Evolutionary conservation across 2,888 invertebrate genomes (phyloP).

Genomic region (Myopa testacea): DNA sequence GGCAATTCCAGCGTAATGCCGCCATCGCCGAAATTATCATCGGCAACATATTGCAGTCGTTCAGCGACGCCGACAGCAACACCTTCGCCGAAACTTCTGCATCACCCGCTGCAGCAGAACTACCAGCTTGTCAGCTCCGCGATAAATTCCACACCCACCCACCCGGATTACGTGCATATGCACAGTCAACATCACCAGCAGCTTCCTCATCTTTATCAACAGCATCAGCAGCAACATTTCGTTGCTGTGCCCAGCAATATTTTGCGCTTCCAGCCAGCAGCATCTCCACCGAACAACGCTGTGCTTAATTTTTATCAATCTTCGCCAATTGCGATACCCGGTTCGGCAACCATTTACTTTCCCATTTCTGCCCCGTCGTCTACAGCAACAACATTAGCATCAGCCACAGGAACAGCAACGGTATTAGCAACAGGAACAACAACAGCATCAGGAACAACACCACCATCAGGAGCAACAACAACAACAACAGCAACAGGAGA

Average conservation of each 20-base stretch:
- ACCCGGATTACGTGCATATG: conserved; percentile 41
- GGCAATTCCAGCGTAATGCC: conserved; percentile 35
- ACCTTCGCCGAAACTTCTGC: conserved; percentile 46
- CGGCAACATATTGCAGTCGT: conserved; percentile 41
- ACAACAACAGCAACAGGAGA: conserved; percentile 40
- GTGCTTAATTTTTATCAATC: conserved; percentile 58
- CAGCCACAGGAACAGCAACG: conserved; percentile 42
- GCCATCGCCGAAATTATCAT: conserved; percentile 36
- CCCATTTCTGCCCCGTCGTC: conserved; percentile 59
- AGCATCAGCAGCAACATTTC: conserved; percentile 54
- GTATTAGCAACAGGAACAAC: conserved; percentile 38
- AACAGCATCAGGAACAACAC: conserved; percentile 47
- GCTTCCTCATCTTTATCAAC: conserved; percentile 30
- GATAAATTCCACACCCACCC: conserved; percentile 50
- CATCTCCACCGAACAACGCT: conserved; percentile 43
- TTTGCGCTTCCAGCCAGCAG: conserved; percentile 57
- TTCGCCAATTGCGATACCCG: conserved; percentile 53
- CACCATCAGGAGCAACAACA: conserved; percentile 42
- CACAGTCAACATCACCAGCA: conserved; percentile 44
- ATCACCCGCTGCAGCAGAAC: conserved; percentile 51
- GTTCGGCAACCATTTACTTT: conserved; percentile 66
- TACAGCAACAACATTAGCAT: too few species aligned
- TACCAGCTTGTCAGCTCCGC: conserved; percentile 49
- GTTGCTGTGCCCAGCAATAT: conserved; percentile 62
- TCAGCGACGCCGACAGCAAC: conserved; percentile 18